These are phyloP conservation scores for Apamea crenata DNA, from an alignment of 2,888 invertebrate genomes.

Conservation along the genomic window DNA sequence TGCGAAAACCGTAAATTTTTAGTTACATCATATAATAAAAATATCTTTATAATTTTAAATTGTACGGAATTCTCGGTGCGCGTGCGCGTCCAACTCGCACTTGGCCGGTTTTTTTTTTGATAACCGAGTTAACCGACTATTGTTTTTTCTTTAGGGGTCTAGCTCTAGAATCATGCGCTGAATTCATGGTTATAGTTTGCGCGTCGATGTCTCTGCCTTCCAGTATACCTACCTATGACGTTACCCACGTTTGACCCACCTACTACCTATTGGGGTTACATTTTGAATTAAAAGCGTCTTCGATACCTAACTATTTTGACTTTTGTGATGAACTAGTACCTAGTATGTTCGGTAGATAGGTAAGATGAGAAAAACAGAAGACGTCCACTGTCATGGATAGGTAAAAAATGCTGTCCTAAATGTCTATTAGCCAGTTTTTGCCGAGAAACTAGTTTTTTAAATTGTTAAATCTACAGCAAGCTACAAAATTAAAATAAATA, in stretches of 20 bases:
- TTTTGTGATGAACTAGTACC: not conserved
- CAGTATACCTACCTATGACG: too few relatives aligned
- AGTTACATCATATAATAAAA: too few relatives aligned
- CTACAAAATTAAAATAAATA: constrained; percentile 33
- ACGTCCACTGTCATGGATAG: not conserved
- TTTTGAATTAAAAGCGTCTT: not conserved
- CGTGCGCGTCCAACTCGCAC: too few relatives aligned
- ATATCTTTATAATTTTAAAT: too few relatives aligned
- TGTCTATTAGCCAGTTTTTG: constrained; percentile 33
- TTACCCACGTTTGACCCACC: not conserved
- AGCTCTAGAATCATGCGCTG: too few relatives aligned
- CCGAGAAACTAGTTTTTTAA: constrained; percentile 51
- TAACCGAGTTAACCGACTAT: too few relatives aligned
- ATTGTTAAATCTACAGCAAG: constrained; percentile 10
- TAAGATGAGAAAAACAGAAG: constrained; percentile 16
- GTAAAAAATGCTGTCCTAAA: constrained; percentile 26
- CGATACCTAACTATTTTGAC: not conserved
- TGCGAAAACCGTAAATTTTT: too few relatives aligned
- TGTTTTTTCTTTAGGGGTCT: too few relatives aligned
- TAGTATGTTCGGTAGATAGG: too few relatives aligned
- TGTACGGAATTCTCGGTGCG: too few relatives aligned
- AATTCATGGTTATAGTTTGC: too few relatives aligned
- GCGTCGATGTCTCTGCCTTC: too few relatives aligned
- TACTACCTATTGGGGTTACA: not conserved
- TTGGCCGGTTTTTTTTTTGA: not conserved